Evolutionary conservation across 1,140 invertebrate genomes (phyloP), one percentile per base, ranked within the genome.

Genomic region (Hydropsyche tenuis): DNA sequence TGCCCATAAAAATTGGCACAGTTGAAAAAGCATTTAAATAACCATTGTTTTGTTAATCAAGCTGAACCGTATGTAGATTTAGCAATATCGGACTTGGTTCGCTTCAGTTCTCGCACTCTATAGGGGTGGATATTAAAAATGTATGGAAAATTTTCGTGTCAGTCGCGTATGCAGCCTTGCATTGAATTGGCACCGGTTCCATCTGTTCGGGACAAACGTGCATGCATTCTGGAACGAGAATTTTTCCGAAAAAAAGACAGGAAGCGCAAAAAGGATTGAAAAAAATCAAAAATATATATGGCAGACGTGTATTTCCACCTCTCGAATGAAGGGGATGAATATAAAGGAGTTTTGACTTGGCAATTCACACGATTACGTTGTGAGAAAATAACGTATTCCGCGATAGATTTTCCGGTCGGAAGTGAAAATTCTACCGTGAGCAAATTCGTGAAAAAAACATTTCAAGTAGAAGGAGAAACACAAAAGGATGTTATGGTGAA

Each of bases 271-370:
- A 51, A 51, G 14, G 46, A 51, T 16, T 37, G 30, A 37, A 37
- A 37, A 53, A 53, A 53, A 53, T n/a, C 1, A 5, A 53, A 20
- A 53, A 53, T 37, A 9, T 37, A 37, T 37, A 37, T 4, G 30
- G 9, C 9, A 37, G 30, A 37, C 30, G 30, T 37, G 30, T 37
- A 4, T 37, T 37, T 37, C 30, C 30, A 37, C 30, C 30, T 37
- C 30, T 20, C 48, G 48, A 20, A 53, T 20, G 20, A 16, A n/a
- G 48, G 16, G 42, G 25, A 66, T 66, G 63, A 66, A 66, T 66
- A 66, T 43, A 66, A 66, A 66, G 37, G 12, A 66, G 63, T 66
- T 66, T 43, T 16, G 63, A 66, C 63, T 66, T 66, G 60, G 60
- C 16, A 63, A 27, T 63, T 12, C 60, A 66, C 25, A 66, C 30